Base-by-base conservation (phyloP, 1,140 invertebrate genomes). In the Stegodyphus dumicola region DNA sequence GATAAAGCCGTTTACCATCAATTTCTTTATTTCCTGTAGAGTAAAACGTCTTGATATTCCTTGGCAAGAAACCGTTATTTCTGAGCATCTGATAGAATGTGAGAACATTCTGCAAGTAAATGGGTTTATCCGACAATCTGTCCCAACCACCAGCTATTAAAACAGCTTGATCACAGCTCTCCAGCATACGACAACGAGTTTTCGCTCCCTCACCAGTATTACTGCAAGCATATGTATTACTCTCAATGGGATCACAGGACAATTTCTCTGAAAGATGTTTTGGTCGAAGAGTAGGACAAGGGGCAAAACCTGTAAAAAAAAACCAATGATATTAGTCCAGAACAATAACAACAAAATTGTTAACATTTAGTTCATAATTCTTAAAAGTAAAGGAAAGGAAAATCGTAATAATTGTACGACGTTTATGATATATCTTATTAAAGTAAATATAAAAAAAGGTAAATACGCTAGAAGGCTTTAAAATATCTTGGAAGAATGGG, bases 111-210 rank as follows among this genome's bases (percentile, higher is more conserved):
- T 89, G 66, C 17, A 89, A 78, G 60, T 90, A 89, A 13, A 89
- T 74, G 3, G 88, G 78, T 13, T 90, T 89, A 0, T 90, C 90
- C 11, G 91, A 90, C 60, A 92, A 89, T 15, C 91, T 86, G 87
- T 92, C 93, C 92, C 92, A 93, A 7, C 92, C 92, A 6, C 93
- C 92, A 3, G 92, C 91, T 17, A 93, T 51, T 10, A 93, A 69
- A 0, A 93, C 90, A 6, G 92, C 93, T 87, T 92, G 90, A 88
- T 93, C 92, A 87, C 92, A 93, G 7, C 91, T 91, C 88, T 93
- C 91, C 83, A 92, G 91, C 51, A 92, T 86, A 9, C 91, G 90
- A 85, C 92, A 93, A 9, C 90, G 88, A 4, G 90, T 91, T 11
- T 90, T 88, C 6, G 92, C 89, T 51, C 88, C 90, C 53, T 90